These are phyloP conservation scores for Hydrozoanthus gracilis DNA, from an alignment of 92 coral and sea anemone species.

Conservation along the genomic window DNA sequence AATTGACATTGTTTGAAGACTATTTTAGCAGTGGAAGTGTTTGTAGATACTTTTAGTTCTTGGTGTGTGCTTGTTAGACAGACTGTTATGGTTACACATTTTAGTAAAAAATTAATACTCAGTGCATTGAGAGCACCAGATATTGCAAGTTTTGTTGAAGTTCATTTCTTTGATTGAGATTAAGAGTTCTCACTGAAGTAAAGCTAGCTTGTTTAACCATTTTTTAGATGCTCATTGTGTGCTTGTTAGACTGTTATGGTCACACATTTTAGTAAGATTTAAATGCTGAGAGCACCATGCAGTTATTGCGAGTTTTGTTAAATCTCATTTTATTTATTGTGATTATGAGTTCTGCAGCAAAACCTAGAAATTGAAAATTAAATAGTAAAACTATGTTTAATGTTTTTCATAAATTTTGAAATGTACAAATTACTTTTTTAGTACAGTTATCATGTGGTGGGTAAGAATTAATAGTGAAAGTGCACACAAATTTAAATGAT, in stretches of 20 bases:
- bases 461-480: constrained; percentile 24
- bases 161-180: no score
- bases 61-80: constrained; percentile 30
- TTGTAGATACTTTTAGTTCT: constrained; percentile 22
- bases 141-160: no score
- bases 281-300: constrained; percentile 28
- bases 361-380: constrained; percentile 33
- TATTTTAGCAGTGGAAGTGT: constrained; percentile 33
- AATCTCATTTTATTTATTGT: constrained; percentile 19
- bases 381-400: constrained; percentile 33
- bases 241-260: constrained; percentile 11
- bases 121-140: no score
- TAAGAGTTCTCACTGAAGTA: no score
- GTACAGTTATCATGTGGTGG: constrained; percentile 39
- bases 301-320: constrained; percentile 26
- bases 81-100: no score
- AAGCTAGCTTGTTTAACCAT: no score
- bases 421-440: constrained; percentile 32
- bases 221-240: constrained; percentile 16
- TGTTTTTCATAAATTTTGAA: constrained; percentile 34
- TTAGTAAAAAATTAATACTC: no score
- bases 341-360: constrained; percentile 35
- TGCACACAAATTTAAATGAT: constrained; percentile 28
- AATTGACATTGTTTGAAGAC: constrained; percentile 34
- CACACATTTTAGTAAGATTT: constrained; percentile 10